These are phyloP conservation scores for Rutilus rutilus DNA, from an alignment of 2,113 vertebrate species.

Conservation along the genomic window DNA sequence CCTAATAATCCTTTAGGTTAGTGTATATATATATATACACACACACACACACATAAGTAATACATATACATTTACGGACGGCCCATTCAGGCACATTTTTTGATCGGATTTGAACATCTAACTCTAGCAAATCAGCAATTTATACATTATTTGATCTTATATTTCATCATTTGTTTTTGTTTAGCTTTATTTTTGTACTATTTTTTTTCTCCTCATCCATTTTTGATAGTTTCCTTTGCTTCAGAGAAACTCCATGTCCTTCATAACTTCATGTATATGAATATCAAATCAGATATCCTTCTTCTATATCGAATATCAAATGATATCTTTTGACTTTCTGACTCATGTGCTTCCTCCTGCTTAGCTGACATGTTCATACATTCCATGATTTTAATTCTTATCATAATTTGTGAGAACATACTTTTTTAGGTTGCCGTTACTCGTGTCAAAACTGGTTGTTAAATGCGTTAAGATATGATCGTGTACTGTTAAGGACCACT, in stretches of 20 bases:
- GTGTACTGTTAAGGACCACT: slow-evolving; percentile 15
- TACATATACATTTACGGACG: too few species aligned
- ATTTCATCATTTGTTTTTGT: neutral
- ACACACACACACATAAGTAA: too few species aligned
- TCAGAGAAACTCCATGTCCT: neutral
- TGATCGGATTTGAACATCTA: neutral
- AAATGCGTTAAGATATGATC: slow-evolving; percentile 25
- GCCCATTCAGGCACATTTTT: neutral
- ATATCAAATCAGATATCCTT: neutral
- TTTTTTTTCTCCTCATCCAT: too few species aligned
- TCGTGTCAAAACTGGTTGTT: slow-evolving; percentile 24
- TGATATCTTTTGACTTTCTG: neutral
- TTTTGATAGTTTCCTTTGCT: neutral
- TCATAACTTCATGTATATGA: neutral
- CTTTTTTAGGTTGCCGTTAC: slow-evolving; percentile 2
- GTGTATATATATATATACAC: too few species aligned
- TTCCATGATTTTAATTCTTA: slow-evolving; percentile 12
- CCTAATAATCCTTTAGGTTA: too few species aligned
- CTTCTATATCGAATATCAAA: neutral
- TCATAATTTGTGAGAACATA: slow-evolving; percentile 7
- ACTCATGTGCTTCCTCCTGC: neutral
- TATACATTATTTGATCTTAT: neutral
- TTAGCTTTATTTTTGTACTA: neutral
- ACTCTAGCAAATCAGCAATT: neutral
- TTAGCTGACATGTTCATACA: slow-evolving; percentile 31